phyloP scores from a whole-genome alignment of 2,797 vertebrate species.

The Typhlichthys eigenmanni region DNA sequence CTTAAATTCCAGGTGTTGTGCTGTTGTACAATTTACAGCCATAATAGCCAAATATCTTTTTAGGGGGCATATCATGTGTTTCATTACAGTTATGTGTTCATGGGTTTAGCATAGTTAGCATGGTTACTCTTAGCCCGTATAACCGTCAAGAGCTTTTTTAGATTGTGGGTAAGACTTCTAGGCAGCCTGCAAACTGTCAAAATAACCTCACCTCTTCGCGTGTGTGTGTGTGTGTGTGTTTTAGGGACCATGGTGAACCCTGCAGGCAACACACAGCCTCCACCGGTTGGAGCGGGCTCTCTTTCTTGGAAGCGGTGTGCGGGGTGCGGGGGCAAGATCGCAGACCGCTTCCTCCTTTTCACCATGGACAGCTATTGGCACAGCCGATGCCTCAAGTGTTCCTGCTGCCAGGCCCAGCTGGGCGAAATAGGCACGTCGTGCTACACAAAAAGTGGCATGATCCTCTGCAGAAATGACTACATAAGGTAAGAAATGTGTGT shows the following conservation, averaged over 20 bases:
- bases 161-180: neutral
- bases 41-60: neutral
- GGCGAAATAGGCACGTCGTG: constrained; percentile 98
- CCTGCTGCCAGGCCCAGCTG: constrained; percentile 98
- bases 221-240: constrained; percentile 9
- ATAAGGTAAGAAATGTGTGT: constrained; percentile 85
- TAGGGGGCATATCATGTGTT: constrained; percentile 1
- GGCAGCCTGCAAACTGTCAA: neutral
- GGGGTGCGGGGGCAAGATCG: constrained; percentile 96
- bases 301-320: constrained; percentile 97
- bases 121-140: no score
- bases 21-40: constrained; percentile 16
- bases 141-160: no score
- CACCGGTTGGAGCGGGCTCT: constrained; percentile 89
- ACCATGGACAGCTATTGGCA: constrained; percentile 99
- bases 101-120: no score
- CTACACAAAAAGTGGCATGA: constrained; percentile 99
- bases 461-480: constrained; percentile 98
- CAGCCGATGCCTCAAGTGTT: constrained; percentile 98
- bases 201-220: constrained; percentile 19
- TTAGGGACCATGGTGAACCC: constrained; percentile 94
- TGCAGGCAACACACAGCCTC: constrained; percentile 92
- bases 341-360: constrained; percentile 97
- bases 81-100: no score
- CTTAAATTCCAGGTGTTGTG: constrained; percentile 19